Conservation (phyloP, 2,113 vertebrate species). For the Pluvialis apricaria region DNA sequence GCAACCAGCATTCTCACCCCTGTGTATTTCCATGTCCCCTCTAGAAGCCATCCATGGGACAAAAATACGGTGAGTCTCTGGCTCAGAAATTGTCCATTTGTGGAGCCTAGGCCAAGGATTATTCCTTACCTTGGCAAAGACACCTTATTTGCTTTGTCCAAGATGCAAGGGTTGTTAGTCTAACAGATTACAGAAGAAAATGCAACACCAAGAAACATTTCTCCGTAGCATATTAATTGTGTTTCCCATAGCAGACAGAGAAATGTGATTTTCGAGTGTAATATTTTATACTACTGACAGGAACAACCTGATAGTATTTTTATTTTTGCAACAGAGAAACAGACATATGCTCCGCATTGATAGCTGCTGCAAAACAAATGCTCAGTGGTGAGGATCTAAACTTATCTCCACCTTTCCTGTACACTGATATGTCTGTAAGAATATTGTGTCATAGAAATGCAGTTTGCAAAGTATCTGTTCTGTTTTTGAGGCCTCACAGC, state of each 20-base stretch:
- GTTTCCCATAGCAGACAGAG: background rate
- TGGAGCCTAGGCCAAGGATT: background rate
- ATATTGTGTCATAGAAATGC: background rate
- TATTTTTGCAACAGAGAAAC: background rate
- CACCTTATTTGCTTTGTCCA: background rate
- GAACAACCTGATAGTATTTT: background rate
- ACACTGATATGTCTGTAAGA: background rate
- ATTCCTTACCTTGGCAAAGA: background rate
- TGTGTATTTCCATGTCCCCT: background rate
- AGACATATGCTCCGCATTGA: background rate
- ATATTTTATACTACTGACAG: background rate
- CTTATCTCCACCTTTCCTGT: background rate
- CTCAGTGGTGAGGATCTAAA: background rate
- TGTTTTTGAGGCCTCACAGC: background rate
- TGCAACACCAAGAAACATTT: accelerated
- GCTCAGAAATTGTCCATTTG: background rate
- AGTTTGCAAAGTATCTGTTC: background rate
- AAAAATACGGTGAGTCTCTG: background rate
- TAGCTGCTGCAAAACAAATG: background rate
- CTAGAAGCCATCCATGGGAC: background rate
- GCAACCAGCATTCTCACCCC: background rate
- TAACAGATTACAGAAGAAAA: background rate
- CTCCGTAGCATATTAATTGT: background rate
- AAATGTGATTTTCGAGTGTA: background rate
- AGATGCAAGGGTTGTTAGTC: background rate